A percentile compares a stretch with the other conserved stretches of the same genome.
phyloP scores from a whole-genome alignment of 2,113 vertebrate genomes.

The Chaetorhynchus papuensis region DNA sequence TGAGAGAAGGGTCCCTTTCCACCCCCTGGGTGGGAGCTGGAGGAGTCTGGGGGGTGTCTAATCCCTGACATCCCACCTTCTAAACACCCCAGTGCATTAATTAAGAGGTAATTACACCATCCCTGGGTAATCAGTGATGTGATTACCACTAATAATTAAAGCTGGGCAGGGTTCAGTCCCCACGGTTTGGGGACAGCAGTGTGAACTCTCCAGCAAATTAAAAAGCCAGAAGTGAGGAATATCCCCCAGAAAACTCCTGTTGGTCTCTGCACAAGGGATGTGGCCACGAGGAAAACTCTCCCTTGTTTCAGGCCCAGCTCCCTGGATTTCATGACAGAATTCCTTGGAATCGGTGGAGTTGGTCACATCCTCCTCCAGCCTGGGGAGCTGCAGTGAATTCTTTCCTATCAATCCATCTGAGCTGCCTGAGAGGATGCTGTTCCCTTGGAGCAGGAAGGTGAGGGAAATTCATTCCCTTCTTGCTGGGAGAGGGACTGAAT shows the following conservation, averaged over 20 bases:
- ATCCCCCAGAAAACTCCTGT: background rate
- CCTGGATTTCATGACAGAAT: background rate
- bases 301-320: background rate
- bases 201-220: background rate
- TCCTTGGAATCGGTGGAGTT: background rate
- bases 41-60: background rate
- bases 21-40: background rate
- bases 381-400: background rate
- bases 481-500: background rate
- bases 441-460: background rate
- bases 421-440: accelerated
- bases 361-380: background rate
- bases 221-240: background rate
- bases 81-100: background rate
- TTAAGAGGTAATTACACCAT: background rate
- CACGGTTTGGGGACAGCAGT: accelerated
- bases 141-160: background rate
- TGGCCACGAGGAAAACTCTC: background rate
- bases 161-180: background rate
- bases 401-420: accelerated
- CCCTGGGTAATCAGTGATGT: background rate
- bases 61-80: background rate
- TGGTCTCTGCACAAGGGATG: background rate
- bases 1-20: background rate
- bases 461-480: background rate